Base-by-base conservation (phyloP, 2,888 invertebrate species). In the Candidula unifasciata region DNA sequence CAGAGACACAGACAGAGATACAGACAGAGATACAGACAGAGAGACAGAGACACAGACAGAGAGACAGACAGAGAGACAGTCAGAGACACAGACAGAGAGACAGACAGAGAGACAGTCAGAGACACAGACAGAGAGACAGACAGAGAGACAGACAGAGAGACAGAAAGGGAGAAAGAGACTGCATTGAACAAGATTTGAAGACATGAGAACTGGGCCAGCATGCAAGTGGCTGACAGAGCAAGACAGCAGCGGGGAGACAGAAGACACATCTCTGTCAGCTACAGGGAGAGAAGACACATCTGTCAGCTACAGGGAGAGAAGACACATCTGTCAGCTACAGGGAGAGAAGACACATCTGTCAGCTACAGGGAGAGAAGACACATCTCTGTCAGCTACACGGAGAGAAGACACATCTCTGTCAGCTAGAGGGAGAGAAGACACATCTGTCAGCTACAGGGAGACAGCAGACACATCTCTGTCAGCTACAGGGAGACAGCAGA, bases 121-220 rank as follows among this genome's bases (percentile, higher is more conserved):
- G 71, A 71, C 6, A 71, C 3, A 71, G 71, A 71, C 16, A 71
- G 30, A 71, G 71, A 71, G 60, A 60, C 8, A 60, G n/a, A 60
- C 3, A 24, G 60, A 60, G 60, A 60, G 60, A 60, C 6, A 60
- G 71, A 71, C 3, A 27, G 24, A 71, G 71, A 71, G 71, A 71
- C 3, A 27, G 27, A 71, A 30, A 71, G 71, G 27, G 30, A 71
- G 71, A 44, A 18, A 60, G 60, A n/a, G n/a, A 60, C 8, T 10
- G 60, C 3, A 60, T 13, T 6, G n/a, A n/a, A 21, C 10, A 21
- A n/a, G n/a, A 24, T 18, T 16, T 10, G 57, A 54, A 18, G 18
- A 54, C 18, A 54, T 18, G 10, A 18, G 18, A 16, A 18, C 10
- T 54, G 57, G 18, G 57, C 10, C 10, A 18, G 18, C 13, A 18